A percentile compares a stretch with the other conserved stretches of the same genome.
phyloP scores from a whole-genome alignment of 2,888 invertebrate species.

The Hecatera dysodea region DNA sequence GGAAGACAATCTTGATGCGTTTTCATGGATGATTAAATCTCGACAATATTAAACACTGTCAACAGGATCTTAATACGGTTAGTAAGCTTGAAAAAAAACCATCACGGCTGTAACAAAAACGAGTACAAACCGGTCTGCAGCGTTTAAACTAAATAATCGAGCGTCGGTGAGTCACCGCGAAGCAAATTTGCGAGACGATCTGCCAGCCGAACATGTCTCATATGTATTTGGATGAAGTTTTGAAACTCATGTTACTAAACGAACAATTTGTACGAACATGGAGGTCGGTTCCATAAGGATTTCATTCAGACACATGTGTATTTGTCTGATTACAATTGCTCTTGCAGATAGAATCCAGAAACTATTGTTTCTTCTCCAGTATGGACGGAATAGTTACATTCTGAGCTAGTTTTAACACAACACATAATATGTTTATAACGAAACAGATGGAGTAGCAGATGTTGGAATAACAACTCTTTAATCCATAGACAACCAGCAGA shows the following conservation, averaged over 20 bases:
- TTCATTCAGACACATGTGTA: conserved; percentile 28
- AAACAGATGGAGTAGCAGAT: conserved; percentile 26
- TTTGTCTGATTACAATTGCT: conserved; percentile 15
- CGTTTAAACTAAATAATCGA: conserved; percentile 61
- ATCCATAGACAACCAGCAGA: conserved; percentile 27
- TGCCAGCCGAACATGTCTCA: conserved; percentile 49
- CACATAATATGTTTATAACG: neutral
- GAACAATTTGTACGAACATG: conserved; percentile 49
- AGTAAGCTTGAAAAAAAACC: conserved; percentile 58
- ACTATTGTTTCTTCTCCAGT: neutral
- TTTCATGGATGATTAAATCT: conserved; percentile 59
- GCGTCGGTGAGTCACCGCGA: conserved; percentile 70
- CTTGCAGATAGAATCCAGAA: conserved; percentile 1
- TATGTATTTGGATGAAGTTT: conserved; percentile 50
- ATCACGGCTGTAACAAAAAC: conserved; percentile 56
- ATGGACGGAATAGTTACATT: neutral
- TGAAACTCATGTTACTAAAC: conserved; percentile 43
- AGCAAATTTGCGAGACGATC: conserved; percentile 71
- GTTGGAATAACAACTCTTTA: conserved; percentile 21
- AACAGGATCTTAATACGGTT: conserved; percentile 64
- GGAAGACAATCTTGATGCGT: conserved; percentile 37
- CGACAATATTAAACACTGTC: conserved; percentile 62
- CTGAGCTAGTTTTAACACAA: neutral
- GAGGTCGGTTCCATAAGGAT: conserved; percentile 35
- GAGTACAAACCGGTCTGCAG: conserved; percentile 57